Conservation (phyloP, 2,888 invertebrate genomes). For the Trimorus sp. region DNA sequence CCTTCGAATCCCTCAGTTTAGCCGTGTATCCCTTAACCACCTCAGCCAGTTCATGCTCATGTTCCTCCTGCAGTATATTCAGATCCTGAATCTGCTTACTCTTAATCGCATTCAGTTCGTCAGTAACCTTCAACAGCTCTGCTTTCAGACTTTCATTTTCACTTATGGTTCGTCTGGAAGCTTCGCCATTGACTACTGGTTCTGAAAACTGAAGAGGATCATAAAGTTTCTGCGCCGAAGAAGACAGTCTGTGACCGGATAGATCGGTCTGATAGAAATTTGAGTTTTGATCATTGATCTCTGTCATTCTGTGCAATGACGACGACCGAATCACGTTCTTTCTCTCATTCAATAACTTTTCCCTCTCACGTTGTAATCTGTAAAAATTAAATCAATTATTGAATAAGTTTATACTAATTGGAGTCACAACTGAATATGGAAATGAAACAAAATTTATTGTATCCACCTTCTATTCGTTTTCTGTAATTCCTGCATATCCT, state of each 20-base stretch:
- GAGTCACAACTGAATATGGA: background rate
- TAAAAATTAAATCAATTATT: background rate
- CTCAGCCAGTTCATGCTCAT: slow-evolving; percentile 81
- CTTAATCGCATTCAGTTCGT: slow-evolving; percentile 89
- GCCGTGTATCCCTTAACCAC: slow-evolving; percentile 79
- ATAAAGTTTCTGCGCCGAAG: slow-evolving; percentile 76
- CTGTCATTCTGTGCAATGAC: slow-evolving; percentile 69
- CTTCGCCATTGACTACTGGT: slow-evolving; percentile 81
- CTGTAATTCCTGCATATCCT: slow-evolving; percentile 89
- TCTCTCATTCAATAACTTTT: slow-evolving; percentile 81
- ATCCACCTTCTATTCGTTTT: slow-evolving; percentile 87
- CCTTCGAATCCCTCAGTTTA: slow-evolving; percentile 78
- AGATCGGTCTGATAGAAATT: slow-evolving; percentile 78
- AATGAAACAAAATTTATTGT: background rate
- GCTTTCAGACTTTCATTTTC: slow-evolving; percentile 85
- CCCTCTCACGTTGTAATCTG: slow-evolving; percentile 88
- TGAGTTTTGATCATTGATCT: slow-evolving; percentile 79
- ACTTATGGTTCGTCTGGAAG: slow-evolving; percentile 82
- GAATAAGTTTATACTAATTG: background rate
- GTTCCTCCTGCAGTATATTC: slow-evolving; percentile 83
- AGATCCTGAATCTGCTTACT: slow-evolving; percentile 91
- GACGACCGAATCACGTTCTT: slow-evolving; percentile 69
- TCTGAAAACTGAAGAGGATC: slow-evolving; percentile 80
- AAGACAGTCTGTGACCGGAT: slow-evolving; percentile 72
- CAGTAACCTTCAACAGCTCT: slow-evolving; percentile 88